Evolutionary conservation across 2,888 invertebrate genomes (phyloP).

Genomic region (Aleiodes alternator): DNA sequence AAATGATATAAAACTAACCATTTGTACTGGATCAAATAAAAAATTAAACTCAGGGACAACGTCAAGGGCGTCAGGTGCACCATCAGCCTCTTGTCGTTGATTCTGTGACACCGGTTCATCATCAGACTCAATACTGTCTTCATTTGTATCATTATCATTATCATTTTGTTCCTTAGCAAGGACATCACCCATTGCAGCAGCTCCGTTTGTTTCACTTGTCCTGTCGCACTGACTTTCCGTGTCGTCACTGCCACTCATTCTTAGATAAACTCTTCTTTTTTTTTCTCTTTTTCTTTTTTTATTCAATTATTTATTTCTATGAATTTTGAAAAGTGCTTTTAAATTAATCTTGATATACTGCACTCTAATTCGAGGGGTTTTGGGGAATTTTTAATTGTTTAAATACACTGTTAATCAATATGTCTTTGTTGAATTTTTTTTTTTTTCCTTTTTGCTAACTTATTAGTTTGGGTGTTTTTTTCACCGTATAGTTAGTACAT

Average conservation of each 20-base stretch:
- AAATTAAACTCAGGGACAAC: constrained; percentile 54
- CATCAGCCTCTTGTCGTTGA: constrained; percentile 54
- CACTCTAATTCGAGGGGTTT: too few relatives aligned
- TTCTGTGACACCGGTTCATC: constrained; percentile 48
- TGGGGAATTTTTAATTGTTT: constrained; percentile 15
- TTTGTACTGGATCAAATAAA: constrained; percentile 51
- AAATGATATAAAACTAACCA: constrained; percentile 20
- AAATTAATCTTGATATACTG: too few relatives aligned
- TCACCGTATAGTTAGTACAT: constrained; percentile 4
- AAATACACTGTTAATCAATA: constrained; percentile 50
- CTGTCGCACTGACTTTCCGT: constrained; percentile 63
- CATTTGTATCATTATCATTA: constrained; percentile 55
- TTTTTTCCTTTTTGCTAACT: constrained; percentile 1
- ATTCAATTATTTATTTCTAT: constrained; percentile 12
- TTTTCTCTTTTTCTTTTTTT: too few relatives aligned
- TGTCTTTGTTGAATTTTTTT: constrained; percentile 33
- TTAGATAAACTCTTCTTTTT: constrained; percentile 38
- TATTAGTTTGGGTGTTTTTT: constrained; percentile 41
- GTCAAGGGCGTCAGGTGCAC: constrained; percentile 52
- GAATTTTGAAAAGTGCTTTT: constrained; percentile 24
- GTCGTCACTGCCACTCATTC: constrained; percentile 65
- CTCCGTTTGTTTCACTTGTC: constrained; percentile 62
- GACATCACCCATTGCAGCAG: constrained; percentile 72
- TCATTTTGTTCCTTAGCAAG: constrained; percentile 68
- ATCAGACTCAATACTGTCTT: constrained; percentile 50